A percentile compares a stretch with the other conserved stretches of the same genome.
These are phyloP conservation scores for Hypotaenidia okinawae DNA, from an alignment of 2,797 vertebrate species.

Conservation along the genomic window DNA sequence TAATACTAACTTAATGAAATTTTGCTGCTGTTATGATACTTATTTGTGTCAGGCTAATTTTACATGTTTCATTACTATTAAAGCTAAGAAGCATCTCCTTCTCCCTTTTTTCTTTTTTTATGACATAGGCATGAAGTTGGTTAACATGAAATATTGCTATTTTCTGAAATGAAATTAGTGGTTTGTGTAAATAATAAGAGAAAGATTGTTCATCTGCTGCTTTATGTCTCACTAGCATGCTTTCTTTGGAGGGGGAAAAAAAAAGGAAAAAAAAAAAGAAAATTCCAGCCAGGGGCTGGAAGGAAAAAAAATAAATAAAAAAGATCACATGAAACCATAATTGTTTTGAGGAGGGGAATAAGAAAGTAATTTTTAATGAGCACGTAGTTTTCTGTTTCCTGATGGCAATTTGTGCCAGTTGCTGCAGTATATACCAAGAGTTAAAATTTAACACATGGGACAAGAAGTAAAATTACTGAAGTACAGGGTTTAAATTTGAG, in stretches of 20 bases:
- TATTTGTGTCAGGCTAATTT: constrained; percentile 32
- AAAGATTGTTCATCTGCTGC: neutral
- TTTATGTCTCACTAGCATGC: neutral
- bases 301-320: neutral
- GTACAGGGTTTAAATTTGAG: neutral
- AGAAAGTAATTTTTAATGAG: neutral
- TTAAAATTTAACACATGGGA: neutral
- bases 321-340: neutral
- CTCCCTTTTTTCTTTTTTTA: neutral
- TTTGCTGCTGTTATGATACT: neutral
- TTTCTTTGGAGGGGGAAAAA: neutral
- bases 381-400: neutral
- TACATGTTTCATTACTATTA: constrained; percentile 40
- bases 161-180: neutral
- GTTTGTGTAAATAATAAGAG: neutral
- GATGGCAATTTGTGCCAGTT: neutral
- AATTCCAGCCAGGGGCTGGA: neutral
- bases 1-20: neutral
- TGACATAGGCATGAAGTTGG: no score
- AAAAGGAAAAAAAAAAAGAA: neutral
- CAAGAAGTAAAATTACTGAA: neutral
- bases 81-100: neutral
- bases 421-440: neutral
- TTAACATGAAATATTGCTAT: neutral
- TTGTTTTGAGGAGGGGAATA: neutral